Conservation (phyloP, 2,113 vertebrate species). For the Telmatochromis bifrenatus region DNA sequence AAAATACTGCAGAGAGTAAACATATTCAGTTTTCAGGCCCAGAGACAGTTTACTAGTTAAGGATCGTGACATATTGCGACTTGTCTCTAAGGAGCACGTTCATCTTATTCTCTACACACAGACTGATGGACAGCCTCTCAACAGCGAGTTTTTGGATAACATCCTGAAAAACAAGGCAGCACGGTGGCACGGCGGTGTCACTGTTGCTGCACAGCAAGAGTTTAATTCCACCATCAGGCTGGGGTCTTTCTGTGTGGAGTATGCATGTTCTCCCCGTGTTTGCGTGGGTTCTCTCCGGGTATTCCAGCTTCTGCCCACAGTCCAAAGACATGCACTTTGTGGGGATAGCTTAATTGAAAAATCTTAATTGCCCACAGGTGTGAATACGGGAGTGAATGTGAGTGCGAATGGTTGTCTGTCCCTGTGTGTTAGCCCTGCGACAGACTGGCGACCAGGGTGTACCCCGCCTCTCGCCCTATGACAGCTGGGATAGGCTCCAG, state of each 20-base stretch:
- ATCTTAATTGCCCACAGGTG: neutral
- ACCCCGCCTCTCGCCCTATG: neutral
- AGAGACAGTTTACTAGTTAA: neutral
- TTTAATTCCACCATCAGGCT: neutral
- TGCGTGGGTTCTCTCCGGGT: neutral
- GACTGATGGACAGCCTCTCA: neutral
- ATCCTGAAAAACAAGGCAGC: neutral
- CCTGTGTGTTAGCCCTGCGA: neutral
- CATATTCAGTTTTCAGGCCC: neutral
- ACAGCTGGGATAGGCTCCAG: neutral
- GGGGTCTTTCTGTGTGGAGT: neutral
- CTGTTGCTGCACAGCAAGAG: neutral
- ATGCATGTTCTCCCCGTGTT: neutral
- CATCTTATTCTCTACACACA: neutral
- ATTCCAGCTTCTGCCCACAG: neutral
- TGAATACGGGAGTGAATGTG: neutral
- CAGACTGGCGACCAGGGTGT: neutral
- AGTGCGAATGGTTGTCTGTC: neutral
- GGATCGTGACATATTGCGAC: neutral
- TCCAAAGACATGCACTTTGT: neutral
- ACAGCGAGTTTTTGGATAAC: neutral
- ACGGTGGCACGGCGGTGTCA: fast-evolving
- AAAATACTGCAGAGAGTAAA: neutral
- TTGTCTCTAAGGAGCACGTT: neutral
- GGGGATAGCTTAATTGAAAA: neutral